phyloP scores from a whole-genome alignment of 2,113 vertebrate species.

The Calonectris borealis region DNA sequence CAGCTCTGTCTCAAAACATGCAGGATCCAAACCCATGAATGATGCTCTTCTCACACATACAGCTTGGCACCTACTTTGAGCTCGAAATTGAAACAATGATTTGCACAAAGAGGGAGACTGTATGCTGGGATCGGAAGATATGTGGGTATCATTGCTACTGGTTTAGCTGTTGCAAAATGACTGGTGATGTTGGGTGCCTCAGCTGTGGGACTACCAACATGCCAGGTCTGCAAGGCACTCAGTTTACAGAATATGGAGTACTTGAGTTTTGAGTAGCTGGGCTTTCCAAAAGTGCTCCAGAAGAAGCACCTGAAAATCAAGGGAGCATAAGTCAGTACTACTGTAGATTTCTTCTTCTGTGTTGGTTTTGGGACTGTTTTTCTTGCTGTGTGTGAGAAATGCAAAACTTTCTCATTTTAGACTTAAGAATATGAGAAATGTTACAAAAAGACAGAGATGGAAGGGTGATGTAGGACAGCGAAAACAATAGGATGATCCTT shows the following conservation, averaged over 20 bases:
- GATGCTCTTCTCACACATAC: not conserved
- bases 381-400: not conserved
- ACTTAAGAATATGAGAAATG: not conserved
- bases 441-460: not conserved
- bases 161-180: not conserved
- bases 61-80: not conserved
- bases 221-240: not conserved
- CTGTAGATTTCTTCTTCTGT: not conserved
- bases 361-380: not conserved
- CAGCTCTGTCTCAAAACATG: not conserved
- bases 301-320: not conserved
- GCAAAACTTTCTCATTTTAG: not conserved
- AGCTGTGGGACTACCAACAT: not conserved
- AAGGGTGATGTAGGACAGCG: not conserved
- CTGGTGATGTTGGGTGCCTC: not conserved
- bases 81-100: fast-evolving
- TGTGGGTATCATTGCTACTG: fast-evolving
- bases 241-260: not conserved
- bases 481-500: not conserved
- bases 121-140: not conserved
- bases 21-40: not conserved
- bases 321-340: not conserved
- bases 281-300: not conserved
- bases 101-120: not conserved
- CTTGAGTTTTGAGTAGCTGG: not conserved